phyloP scores from a whole-genome alignment of 2,113 vertebrate species.

The Mus pahari region DNA sequence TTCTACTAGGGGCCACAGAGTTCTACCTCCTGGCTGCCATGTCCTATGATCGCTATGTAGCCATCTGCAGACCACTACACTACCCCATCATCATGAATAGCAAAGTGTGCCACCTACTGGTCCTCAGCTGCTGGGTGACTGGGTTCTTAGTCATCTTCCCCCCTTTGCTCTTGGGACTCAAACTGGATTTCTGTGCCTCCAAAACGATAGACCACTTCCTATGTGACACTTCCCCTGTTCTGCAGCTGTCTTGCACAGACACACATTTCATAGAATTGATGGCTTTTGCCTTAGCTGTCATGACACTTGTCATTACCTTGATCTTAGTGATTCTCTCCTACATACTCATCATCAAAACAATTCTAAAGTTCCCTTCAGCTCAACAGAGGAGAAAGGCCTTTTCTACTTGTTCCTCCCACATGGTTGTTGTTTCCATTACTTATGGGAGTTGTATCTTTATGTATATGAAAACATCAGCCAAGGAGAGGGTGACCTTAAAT shows the following conservation, averaged over 20 bases:
- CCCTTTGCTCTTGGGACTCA: slow-evolving; percentile 28
- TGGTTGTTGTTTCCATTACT: slow-evolving; percentile 65
- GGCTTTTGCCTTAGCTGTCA: slow-evolving; percentile 51
- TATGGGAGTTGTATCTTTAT: slow-evolving; percentile 80
- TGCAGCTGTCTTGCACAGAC: slow-evolving; percentile 71
- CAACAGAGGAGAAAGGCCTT: too few relatives aligned
- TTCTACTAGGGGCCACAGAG: slow-evolving; percentile 36
- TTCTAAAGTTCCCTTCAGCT: too few relatives aligned
- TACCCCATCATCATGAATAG: slow-evolving; percentile 55
- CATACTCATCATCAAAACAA: too few relatives aligned
- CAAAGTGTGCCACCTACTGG: slow-evolving; percentile 24
- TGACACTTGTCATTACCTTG: slow-evolving; percentile 47
- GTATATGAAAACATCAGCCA: slow-evolving; percentile 74
- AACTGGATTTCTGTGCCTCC: slow-evolving; percentile 69
- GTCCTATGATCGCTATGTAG: slow-evolving; percentile 58
- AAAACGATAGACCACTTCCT: slow-evolving; percentile 66
- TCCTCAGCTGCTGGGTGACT: slow-evolving; percentile 50
- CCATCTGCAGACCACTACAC: slow-evolving; percentile 65
- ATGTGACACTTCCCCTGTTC: slow-evolving; percentile 38
- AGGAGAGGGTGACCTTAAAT: slow-evolving; percentile 52
- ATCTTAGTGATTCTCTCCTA: slow-evolving; percentile 50
- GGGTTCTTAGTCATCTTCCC: slow-evolving; percentile 55
- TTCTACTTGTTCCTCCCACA: too few relatives aligned
- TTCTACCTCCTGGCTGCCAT: slow-evolving; percentile 68
- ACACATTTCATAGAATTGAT: slow-evolving; percentile 14